A percentile compares a stretch with the other conserved stretches of the same genome.
These are phyloP conservation scores for Bucorvus abyssinicus DNA, from an alignment of 2,797 vertebrate species.

Conservation along the genomic window DNA sequence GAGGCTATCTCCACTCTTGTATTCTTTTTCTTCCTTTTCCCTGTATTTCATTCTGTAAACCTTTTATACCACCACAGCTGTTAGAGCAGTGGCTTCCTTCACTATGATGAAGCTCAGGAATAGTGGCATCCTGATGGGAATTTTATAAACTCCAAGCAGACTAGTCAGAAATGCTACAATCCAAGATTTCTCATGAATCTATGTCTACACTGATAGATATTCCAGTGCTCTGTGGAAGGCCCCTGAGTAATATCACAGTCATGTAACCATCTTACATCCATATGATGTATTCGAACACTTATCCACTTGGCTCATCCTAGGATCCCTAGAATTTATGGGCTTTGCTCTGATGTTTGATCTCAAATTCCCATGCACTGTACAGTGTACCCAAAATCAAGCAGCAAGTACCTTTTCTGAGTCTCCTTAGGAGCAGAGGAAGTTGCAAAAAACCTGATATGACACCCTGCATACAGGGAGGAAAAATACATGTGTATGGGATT, in stretches of 20 bases:
- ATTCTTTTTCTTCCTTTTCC: neutral
- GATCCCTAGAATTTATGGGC: neutral
- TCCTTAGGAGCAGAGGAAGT: neutral
- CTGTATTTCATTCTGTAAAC: neutral
- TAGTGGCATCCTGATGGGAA: neutral
- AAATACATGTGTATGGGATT: neutral
- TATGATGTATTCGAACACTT: neutral
- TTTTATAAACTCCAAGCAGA: neutral
- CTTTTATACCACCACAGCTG: neutral
- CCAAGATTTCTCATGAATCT: fast-evolving
- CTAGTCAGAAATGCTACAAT: neutral
- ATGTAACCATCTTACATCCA: neutral
- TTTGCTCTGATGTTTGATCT: neutral
- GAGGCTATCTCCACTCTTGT: neutral
- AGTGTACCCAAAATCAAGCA: neutral
- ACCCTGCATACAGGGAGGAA: neutral
- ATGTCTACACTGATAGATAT: fast-evolving
- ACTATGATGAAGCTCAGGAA: neutral
- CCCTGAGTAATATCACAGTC: neutral
- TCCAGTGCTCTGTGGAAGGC: neutral
- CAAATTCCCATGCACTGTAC: neutral
- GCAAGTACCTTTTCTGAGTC: neutral
- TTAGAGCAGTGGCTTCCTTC: neutral
- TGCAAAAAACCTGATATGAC: neutral
- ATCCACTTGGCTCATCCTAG: neutral